Evolutionary conservation across 2,113 vertebrate species (phyloP).

Genomic region (Ranitomeya variabilis): DNA sequence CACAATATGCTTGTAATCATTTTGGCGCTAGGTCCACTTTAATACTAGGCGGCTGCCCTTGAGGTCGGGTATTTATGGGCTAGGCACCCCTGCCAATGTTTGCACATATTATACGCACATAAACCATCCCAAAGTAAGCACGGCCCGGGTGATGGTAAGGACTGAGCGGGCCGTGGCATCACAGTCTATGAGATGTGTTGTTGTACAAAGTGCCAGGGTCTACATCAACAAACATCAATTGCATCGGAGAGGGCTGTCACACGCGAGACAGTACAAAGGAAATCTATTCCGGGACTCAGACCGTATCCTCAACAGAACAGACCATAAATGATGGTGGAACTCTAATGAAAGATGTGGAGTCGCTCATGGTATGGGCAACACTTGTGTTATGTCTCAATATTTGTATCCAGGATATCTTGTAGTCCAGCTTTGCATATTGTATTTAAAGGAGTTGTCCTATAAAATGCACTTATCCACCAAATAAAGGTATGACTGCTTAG

Average conservation of each 20-base stretch:
- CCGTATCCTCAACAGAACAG: not conserved
- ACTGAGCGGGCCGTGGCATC: slow-evolving; percentile 22
- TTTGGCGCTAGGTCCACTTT: not conserved
- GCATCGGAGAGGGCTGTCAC: not conserved
- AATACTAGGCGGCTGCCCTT: not conserved
- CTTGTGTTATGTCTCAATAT: too few relatives aligned
- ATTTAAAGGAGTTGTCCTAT: too few relatives aligned
- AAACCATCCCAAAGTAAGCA: slow-evolving; percentile 39
- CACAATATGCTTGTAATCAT: not conserved
- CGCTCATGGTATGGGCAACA: too few relatives aligned
- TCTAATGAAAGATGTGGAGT: too few relatives aligned
- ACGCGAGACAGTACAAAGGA: slow-evolving; percentile 61
- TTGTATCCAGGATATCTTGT: too few relatives aligned
- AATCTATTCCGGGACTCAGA: slow-evolving; percentile 13
- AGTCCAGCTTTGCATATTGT: too few relatives aligned
- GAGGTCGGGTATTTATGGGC: slow-evolving; percentile 15
- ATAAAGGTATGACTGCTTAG: too few relatives aligned
- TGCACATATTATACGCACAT: slow-evolving; percentile 41
- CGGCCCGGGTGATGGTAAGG: not conserved
- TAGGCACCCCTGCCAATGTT: slow-evolving; percentile 27
- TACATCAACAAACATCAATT: slow-evolving; percentile 56
- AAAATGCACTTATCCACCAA: too few relatives aligned
- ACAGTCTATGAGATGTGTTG: not conserved
- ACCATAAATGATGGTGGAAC: too few relatives aligned
- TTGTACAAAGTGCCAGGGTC: slow-evolving; percentile 4